A percentile compares a stretch with the other conserved stretches of the same genome.
Conservation (phyloP, 35 echinoderm and acorn worm species). For the Apostichopus californicus region DNA sequence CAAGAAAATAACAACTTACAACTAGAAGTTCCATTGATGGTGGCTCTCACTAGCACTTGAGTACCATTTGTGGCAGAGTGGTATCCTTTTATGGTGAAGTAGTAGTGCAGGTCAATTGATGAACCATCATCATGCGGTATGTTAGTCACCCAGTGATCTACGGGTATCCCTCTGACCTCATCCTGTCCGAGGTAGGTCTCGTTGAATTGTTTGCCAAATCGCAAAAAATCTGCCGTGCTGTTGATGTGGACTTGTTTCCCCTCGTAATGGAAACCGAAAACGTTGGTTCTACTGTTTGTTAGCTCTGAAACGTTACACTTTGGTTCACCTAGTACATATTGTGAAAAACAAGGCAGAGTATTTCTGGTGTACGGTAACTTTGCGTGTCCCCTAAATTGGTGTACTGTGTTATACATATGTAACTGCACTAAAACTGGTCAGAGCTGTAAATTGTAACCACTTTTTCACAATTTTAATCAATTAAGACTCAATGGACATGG, state of each 20-base stretch:
- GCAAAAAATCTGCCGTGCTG: conserved; percentile 54
- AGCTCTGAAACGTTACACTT: conserved; percentile 20
- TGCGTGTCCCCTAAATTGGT: no score
- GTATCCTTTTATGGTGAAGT: conserved; percentile 53
- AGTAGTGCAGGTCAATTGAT: conserved; percentile 54
- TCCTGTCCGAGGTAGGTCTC: conserved; percentile 71
- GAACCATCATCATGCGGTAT: not conserved
- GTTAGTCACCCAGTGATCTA: conserved; percentile 63
- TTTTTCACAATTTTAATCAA: no score
- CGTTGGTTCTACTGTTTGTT: conserved; percentile 24
- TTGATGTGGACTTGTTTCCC: conserved; percentile 46
- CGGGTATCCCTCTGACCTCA: conserved; percentile 63
- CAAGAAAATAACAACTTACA: not conserved
- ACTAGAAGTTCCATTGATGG: conserved; percentile 55
- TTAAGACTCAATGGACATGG: no score
- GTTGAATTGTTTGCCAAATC: conserved; percentile 68
- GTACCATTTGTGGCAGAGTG: not conserved
- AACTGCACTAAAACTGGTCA: no score
- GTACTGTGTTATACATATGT: no score
- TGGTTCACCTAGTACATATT: not conserved
- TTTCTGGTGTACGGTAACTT: no score
- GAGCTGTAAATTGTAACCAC: no score
- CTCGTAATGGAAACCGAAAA: conserved; percentile 65
- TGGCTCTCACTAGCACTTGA: conserved; percentile 59
- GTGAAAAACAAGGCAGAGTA: no score